Evolutionary conservation across 2,113 vertebrate genomes (phyloP).

Genomic region (Phyllostomus discolor): DNA sequence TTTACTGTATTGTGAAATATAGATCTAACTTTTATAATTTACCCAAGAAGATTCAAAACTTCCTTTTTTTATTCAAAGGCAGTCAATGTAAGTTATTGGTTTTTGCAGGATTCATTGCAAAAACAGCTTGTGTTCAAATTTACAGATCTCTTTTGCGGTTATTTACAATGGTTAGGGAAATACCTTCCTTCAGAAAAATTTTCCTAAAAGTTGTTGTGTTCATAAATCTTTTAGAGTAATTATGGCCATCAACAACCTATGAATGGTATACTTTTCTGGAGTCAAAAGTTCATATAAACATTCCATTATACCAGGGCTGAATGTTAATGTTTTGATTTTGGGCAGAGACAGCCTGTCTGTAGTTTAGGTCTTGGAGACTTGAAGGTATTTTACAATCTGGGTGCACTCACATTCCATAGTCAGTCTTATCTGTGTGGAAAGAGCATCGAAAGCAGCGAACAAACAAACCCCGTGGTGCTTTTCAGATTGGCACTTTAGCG

Average conservation of each 20-base stretch:
- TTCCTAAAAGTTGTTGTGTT: constrained; percentile 13
- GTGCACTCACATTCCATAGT: background rate
- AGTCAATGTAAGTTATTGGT: background rate
- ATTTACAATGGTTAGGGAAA: background rate
- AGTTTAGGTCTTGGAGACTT: background rate
- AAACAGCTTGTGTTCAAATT: background rate
- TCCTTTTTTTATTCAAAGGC: constrained; percentile 22
- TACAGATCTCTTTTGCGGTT: background rate
- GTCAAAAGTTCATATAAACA: constrained; percentile 71
- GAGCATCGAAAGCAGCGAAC: background rate
- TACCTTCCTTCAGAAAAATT: background rate
- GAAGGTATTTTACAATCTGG: constrained; percentile 9
- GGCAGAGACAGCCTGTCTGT: constrained; percentile 30
- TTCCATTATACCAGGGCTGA: background rate
- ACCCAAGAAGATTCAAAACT: background rate
- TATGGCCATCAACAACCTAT: constrained; percentile 27
- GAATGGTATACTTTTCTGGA: constrained; percentile 33
- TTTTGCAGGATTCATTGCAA: background rate
- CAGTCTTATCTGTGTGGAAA: background rate
- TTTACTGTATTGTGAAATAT: background rate
- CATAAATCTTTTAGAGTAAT: constrained; percentile 59
- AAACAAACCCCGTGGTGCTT: background rate
- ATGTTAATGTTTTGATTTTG: constrained; percentile 49
- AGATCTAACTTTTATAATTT: background rate
- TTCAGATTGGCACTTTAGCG: background rate